These are phyloP conservation scores for Tachycineta bicolor DNA, from an alignment of 2,113 vertebrate species.

Conservation along the genomic window DNA sequence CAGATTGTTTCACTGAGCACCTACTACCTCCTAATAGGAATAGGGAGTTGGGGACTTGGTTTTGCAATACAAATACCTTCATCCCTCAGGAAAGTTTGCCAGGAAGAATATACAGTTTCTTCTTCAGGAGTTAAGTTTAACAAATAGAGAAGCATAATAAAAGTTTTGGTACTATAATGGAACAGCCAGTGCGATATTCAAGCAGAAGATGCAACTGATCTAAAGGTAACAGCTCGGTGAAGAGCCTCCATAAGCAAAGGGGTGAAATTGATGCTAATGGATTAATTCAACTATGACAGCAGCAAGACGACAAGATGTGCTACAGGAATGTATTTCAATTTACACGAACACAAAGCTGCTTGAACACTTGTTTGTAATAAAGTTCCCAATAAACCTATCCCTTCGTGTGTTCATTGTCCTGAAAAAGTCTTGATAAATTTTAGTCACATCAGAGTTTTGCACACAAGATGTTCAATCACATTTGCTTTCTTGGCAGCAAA, in stretches of 20 bases:
- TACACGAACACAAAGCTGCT: neutral
- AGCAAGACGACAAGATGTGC: neutral
- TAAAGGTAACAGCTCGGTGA: neutral
- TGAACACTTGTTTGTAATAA: fast-evolving
- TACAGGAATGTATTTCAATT: neutral
- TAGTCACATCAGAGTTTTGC: neutral
- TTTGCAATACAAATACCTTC: neutral
- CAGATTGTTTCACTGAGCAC: neutral
- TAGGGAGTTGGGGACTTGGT: neutral
- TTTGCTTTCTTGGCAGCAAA: neutral
- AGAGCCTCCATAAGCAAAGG: neutral
- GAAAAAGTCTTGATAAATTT: neutral
- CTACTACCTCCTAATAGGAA: neutral
- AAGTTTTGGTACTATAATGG: neutral
- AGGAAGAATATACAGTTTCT: neutral
- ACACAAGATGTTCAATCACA: neutral
- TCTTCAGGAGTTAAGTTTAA: neutral
- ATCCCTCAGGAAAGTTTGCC: neutral
- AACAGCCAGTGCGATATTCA: neutral
- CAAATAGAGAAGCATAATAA: neutral
- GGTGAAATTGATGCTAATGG: neutral
- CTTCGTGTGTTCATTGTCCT: fast-evolving
- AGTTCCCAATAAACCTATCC: neutral
- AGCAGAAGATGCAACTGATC: neutral
- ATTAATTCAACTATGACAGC: neutral